phyloP scores from a whole-genome alignment of 2,113 vertebrate species.

The Microtus oregoni region DNA sequence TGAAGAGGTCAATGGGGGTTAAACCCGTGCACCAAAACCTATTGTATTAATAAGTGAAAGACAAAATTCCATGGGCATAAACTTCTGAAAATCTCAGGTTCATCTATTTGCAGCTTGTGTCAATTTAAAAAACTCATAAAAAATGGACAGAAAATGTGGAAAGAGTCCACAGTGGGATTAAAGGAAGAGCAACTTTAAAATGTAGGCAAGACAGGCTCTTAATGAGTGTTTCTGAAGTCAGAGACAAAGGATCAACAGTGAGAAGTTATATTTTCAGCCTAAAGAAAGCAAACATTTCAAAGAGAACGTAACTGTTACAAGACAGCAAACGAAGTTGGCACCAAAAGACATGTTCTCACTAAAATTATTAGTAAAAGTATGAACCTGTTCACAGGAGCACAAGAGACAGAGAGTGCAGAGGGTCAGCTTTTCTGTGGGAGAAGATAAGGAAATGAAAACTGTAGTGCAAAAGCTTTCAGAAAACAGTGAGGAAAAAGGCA shows the following conservation, averaged over 20 bases:
- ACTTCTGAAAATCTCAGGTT: not conserved
- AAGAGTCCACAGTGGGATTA: not conserved
- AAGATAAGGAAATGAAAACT: not conserved
- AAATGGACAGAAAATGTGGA: not conserved
- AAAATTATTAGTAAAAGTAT: not conserved
- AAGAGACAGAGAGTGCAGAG: not conserved
- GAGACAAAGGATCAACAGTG: not conserved
- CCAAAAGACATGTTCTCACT: not conserved
- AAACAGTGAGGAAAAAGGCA: not conserved
- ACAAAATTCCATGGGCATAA: not conserved
- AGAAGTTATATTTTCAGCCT: not conserved
- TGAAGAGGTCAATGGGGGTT: not conserved
- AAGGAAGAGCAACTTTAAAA: not conserved
- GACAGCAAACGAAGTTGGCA: not conserved
- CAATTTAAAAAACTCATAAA: not conserved
- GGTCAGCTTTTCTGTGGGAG: not conserved
- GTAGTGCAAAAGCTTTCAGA: not conserved
- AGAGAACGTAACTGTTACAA: not conserved
- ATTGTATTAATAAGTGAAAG: not conserved
- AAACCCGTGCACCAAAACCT: not conserved
- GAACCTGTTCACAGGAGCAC: not conserved
- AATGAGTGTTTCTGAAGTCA: not conserved
- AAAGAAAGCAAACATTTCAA: conserved; percentile 3
- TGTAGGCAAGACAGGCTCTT: not conserved
- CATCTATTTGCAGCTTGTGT: not conserved